phyloP scores from a whole-genome alignment of 1,140 invertebrate species.

The Drosophila ananassae region DNA sequence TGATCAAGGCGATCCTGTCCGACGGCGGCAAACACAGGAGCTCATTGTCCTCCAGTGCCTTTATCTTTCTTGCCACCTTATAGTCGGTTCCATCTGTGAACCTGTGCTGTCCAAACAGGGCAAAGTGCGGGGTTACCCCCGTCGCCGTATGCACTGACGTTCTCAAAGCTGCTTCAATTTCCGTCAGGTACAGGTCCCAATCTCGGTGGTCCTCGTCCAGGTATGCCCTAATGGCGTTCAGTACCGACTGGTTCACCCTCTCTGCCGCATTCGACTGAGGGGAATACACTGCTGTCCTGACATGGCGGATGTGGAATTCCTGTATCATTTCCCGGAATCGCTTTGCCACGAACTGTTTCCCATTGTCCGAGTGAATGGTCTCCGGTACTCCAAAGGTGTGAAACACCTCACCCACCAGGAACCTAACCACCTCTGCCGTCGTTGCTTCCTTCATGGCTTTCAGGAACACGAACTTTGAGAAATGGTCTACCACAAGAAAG shows the following conservation, averaged over 20 bases:
- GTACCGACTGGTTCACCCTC: no score
- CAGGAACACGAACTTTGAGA: neutral
- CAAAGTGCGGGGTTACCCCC: no score
- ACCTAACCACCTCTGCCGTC: neutral
- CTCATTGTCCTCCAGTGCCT: no score
- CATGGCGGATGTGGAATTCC: neutral
- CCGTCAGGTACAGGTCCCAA: neutral
- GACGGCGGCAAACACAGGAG: neutral
- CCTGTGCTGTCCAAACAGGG: no score
- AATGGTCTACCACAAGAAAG: slow-evolving; percentile 8
- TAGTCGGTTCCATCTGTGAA: no score
- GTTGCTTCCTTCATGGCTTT: neutral
- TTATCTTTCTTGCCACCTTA: no score
- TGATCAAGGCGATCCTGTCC: neutral
- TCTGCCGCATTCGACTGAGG: neutral
- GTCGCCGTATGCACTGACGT: neutral
- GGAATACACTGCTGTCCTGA: neutral
- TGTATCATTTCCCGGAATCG: neutral
- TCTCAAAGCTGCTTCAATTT: no score
- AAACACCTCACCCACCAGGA: neutral
- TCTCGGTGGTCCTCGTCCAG: no score
- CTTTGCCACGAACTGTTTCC: neutral
- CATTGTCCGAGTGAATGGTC: neutral
- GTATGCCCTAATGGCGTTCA: no score
- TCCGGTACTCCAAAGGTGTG: slow-evolving; percentile 2